phyloP scores from a whole-genome alignment of 2,888 invertebrate genomes.

The Zelleria hepariella region DNA sequence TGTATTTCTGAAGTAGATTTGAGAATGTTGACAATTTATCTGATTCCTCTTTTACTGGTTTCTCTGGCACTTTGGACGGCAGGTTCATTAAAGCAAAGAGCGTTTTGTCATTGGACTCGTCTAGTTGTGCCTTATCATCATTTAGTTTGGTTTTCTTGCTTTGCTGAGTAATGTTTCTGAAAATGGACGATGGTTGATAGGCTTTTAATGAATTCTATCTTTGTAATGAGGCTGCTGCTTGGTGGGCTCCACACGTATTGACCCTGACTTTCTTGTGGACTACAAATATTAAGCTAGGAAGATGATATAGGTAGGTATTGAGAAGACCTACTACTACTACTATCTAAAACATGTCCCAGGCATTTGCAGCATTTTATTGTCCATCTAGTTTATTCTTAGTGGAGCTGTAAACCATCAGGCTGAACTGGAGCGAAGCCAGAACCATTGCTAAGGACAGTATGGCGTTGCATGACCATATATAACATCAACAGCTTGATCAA shows the following conservation, averaged over 20 bases:
- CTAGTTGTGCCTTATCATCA: slow-evolving; percentile 25
- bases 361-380: no score
- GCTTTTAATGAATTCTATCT: not conserved
- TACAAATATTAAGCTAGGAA: no score
- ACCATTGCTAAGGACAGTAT: no score
- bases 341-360: no score
- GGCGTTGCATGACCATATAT: no score
- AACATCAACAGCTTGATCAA: no score
- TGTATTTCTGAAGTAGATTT: slow-evolving; percentile 60
- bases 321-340: no score
- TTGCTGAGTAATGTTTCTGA: slow-evolving; percentile 35
- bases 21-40: slow-evolving; percentile 61
- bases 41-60: slow-evolving; percentile 37
- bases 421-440: no score
- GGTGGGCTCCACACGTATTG: no score
- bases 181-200: not conserved
- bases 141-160: slow-evolving; percentile 44
- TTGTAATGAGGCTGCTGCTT: not conserved
- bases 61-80: slow-evolving; percentile 42
- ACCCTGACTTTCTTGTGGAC: no score
- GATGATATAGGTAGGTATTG: not conserved
- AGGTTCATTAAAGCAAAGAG: slow-evolving; percentile 68
- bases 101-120: slow-evolving; percentile 72
- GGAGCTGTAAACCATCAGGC: no score
- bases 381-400: no score